Conservation (phyloP, 2,888 invertebrate genomes). For the Sycophila texana region DNA sequence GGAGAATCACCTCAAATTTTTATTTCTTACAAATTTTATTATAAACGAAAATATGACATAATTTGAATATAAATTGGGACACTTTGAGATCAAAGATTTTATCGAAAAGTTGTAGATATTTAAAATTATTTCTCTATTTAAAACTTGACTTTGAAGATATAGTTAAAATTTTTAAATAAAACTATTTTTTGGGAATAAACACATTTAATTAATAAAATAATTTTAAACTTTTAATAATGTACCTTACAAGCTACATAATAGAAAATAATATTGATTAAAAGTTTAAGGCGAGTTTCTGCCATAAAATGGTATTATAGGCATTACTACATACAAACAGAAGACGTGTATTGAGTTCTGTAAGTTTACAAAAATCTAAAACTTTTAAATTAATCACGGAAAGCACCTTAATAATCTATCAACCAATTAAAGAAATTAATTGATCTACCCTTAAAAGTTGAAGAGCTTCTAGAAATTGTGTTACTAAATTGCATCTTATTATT, state of each 20-base stretch:
- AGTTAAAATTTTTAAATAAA: constrained; percentile 3
- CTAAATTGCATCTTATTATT: too few relatives aligned
- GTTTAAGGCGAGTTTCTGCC: constrained; percentile 33
- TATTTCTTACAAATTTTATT: constrained; percentile 40
- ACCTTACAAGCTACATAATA: constrained; percentile 22
- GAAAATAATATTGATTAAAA: constrained; percentile 38
- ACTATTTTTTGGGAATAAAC: not conserved
- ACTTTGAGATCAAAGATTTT: not conserved
- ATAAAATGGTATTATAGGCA: constrained; percentile 35
- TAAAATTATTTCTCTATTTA: constrained; percentile 6
- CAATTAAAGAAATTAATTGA: too few relatives aligned
- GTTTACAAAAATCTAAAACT: constrained; percentile 35
- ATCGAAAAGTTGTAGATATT: too few relatives aligned
- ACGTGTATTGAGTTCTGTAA: constrained; percentile 17
- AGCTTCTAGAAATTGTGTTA: too few relatives aligned
- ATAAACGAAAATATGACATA: too few relatives aligned
- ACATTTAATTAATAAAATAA: not conserved
- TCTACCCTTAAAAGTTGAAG: too few relatives aligned
- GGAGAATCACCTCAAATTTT: constrained; percentile 34
- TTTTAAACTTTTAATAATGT: not conserved
- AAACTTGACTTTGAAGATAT: constrained; percentile 20
- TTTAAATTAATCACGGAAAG: constrained; percentile 48
- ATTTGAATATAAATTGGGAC: not conserved
- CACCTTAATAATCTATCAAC: constrained; percentile 9
- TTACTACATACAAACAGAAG: constrained; percentile 34